Conservation (phyloP, 2,888 invertebrate species). For the Yponomeuta malinellus region DNA sequence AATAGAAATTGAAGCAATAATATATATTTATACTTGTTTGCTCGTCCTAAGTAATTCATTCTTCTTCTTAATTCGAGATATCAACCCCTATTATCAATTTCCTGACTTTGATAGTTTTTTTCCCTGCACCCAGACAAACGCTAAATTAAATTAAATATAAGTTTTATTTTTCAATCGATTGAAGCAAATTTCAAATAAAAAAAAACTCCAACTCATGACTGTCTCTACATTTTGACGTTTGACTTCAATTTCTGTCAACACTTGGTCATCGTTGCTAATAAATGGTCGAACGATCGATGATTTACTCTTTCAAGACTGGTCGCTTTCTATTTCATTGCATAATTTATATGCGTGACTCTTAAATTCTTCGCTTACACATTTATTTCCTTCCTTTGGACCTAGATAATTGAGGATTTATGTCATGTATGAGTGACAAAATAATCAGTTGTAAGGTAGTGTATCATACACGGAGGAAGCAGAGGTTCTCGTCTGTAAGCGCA, state of each 20-base stretch:
- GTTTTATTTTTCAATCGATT: too few relatives aligned
- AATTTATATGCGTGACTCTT: slow-evolving; percentile 22
- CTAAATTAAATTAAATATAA: too few relatives aligned
- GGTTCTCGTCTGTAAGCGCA: slow-evolving; percentile 26
- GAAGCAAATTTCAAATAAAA: too few relatives aligned
- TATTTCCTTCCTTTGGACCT: neutral
- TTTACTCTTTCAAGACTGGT: slow-evolving; percentile 22
- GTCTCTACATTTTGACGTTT: neutral
- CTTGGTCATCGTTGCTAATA: slow-evolving; percentile 1
- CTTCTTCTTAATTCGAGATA: too few relatives aligned
- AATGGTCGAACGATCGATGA: slow-evolving; percentile 3
- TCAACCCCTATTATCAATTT: too few relatives aligned
- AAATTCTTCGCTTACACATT: neutral
- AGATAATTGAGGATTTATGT: neutral
- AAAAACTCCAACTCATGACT: too few relatives aligned
- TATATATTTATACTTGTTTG: too few relatives aligned
- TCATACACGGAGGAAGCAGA: neutral
- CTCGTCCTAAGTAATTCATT: too few relatives aligned
- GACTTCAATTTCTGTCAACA: neutral
- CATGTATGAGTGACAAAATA: neutral
- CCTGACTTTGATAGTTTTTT: too few relatives aligned
- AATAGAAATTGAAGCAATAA: too few relatives aligned
- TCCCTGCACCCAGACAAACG: too few relatives aligned
- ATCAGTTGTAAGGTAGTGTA: neutral
- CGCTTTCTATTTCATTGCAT: slow-evolving; percentile 29